Percentiles rank a stretch among this genome's conserved stretches.
phyloP scores from a whole-genome alignment of 2,888 invertebrate genomes.

The Palloptera scutellata region DNA sequence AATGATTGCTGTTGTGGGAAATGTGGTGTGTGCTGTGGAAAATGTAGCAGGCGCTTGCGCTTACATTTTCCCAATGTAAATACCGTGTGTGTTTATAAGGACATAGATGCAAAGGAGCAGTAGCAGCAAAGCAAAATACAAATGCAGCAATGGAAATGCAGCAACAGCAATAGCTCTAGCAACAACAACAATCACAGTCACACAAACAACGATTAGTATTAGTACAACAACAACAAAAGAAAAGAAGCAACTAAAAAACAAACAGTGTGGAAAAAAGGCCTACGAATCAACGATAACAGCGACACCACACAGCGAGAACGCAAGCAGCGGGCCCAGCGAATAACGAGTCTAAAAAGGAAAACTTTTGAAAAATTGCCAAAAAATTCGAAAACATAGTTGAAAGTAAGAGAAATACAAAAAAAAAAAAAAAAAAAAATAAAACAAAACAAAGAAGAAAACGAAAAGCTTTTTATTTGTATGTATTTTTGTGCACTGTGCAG shows the following conservation, averaged over 20 bases:
- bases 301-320: not conserved
- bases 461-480: not conserved
- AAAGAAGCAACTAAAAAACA: not conserved
- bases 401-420: conserved; percentile 18
- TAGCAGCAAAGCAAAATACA: conserved; percentile 1
- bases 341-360: not conserved
- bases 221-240: conserved; percentile 1
- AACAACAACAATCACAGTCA: not conserved
- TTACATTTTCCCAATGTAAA: not conserved
- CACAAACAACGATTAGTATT: not conserved
- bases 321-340: not conserved
- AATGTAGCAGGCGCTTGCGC: conserved; percentile 9
- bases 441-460: not conserved
- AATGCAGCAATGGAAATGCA: not conserved
- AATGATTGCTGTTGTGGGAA: not conserved
- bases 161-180: not conserved
- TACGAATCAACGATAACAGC: not conserved
- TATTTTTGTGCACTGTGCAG: not conserved
- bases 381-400: conserved; percentile 14
- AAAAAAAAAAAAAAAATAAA: conserved; percentile 7
- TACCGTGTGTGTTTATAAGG: not conserved
- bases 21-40: not conserved
- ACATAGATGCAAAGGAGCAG: not conserved
- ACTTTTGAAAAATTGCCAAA: conserved; percentile 27
- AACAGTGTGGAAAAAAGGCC: not conserved